Evolutionary conservation across 2,113 vertebrate genomes (phyloP), one percentile per base, ranked within the genome.

Genomic region (Nansenia antarctica): DNA sequence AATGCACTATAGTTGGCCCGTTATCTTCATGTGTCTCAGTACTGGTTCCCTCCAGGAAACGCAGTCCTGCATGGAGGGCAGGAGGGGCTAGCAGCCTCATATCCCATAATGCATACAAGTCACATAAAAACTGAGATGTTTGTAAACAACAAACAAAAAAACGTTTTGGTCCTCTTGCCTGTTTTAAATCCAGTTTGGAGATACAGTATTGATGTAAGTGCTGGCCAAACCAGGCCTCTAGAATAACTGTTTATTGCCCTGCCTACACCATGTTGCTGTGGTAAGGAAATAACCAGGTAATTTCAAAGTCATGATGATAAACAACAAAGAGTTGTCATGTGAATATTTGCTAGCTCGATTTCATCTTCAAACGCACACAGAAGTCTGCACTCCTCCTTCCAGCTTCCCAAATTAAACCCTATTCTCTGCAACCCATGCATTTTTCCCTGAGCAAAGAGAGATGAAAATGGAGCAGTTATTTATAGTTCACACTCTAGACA

Each of bases 51-150:
- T 59, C 67, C 34, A 18, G 14, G 55, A 27, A 5, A 9, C 20
- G 52, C 20, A 9, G 11, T 3, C 1, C 20, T 22, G n/a, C 1
- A 18, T 29, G 12, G 57, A 30, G 58, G 30, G 1, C 30, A 14
- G 63, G 35, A 74, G 47, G 58, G 3, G 2, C 52, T 22, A 60
- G 27, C 32, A 62, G 3, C 34, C 30, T 32, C 15, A 20, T 34
- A 32, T 62, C 34, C 39, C 35, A 11, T 22, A 24, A 22, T 22
- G 22, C 31, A 62, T 74, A 63, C 76, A 67, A 42, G 68, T 74
- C 71, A 73, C 60, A 58, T 75, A 66, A 77, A 67, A 53, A 73
- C 26, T 66, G 62, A 58, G 30, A 49, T 52, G 45, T 67, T 62
- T 54, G 27, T 60, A 14, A 26, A 47, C 11, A 53, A 15, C 11